Evolutionary conservation across 2,888 invertebrate species (phyloP).

Genomic region (Nudaria mundana): DNA sequence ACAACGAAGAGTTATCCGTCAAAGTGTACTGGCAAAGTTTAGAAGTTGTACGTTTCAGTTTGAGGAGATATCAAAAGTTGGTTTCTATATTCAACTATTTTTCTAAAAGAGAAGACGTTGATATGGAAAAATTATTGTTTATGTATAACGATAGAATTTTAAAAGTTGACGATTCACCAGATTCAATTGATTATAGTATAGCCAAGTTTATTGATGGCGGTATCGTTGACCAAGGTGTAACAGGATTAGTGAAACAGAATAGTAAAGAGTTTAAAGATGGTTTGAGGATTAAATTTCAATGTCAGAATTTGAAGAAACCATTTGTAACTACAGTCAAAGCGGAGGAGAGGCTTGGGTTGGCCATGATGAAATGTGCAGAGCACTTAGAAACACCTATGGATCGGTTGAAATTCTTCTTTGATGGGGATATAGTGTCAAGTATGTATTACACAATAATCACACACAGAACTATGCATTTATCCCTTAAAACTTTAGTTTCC

Average conservation of each 20-base stretch:
- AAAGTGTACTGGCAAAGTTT: constrained; percentile 71
- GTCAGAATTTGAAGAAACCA: constrained; percentile 62
- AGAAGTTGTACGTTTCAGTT: constrained; percentile 60
- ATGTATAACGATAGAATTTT: constrained; percentile 62
- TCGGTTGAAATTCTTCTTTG: constrained; percentile 74
- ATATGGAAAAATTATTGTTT: constrained; percentile 55
- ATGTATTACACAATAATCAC: constrained; percentile 9
- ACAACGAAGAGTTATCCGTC: constrained; percentile 67
- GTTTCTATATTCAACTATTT: constrained; percentile 64
- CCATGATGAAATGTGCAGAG: constrained; percentile 73
- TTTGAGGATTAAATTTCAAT: constrained; percentile 68
- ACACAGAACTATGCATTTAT: no score
- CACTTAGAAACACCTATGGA: constrained; percentile 58
- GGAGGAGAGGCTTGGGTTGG: constrained; percentile 53
- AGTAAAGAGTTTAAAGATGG: constrained; percentile 29
- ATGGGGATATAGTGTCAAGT: constrained; percentile 73
- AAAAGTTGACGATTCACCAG: constrained; percentile 63
- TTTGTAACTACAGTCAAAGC: constrained; percentile 45
- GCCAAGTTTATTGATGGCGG: constrained; percentile 74
- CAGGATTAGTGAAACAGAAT: constrained; percentile 29
- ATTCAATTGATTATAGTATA: constrained; percentile 61
- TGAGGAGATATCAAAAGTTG: constrained; percentile 64
- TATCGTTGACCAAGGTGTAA: constrained; percentile 49
- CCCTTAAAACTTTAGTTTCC: no score
- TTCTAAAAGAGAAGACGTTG: constrained; percentile 49